phyloP scores from a whole-genome alignment of 2,888 invertebrate genomes.

The Apodemia mormo region DNA sequence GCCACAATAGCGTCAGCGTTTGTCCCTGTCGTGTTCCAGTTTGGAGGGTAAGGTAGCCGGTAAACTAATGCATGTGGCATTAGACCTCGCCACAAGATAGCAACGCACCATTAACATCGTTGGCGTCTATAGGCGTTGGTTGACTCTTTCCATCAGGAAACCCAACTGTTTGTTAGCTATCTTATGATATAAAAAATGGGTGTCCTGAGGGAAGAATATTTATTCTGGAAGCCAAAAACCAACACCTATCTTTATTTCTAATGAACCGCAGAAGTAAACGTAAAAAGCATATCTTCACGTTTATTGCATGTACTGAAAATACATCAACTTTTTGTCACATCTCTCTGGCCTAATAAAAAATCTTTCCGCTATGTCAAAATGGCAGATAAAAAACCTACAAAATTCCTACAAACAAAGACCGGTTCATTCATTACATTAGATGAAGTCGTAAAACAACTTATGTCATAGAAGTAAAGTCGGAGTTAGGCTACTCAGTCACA shows the following conservation, averaged over 20 bases:
- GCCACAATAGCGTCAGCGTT: too few relatives aligned
- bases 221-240: background rate
- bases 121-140: too few relatives aligned
- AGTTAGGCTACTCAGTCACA: background rate
- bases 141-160: too few relatives aligned
- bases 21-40: too few relatives aligned
- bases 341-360: conserved; percentile 14
- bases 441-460: conserved; percentile 42
- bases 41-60: too few relatives aligned
- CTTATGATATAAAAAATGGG: too few relatives aligned
- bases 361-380: conserved; percentile 14
- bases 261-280: background rate
- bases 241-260: background rate
- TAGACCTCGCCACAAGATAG: too few relatives aligned
- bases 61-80: too few relatives aligned
- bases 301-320: conserved; percentile 1
- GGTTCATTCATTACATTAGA: conserved; percentile 40
- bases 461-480: conserved; percentile 27
- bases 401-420: conserved; percentile 12
- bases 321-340: conserved; percentile 14
- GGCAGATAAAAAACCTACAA: conserved; percentile 16
- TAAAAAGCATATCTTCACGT: background rate
- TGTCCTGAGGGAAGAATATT: too few relatives aligned
- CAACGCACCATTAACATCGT: too few relatives aligned
- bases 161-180: too few relatives aligned